Base-by-base conservation (phyloP, 1,140 invertebrate genomes). In the Zaprionus nigranus region DNA sequence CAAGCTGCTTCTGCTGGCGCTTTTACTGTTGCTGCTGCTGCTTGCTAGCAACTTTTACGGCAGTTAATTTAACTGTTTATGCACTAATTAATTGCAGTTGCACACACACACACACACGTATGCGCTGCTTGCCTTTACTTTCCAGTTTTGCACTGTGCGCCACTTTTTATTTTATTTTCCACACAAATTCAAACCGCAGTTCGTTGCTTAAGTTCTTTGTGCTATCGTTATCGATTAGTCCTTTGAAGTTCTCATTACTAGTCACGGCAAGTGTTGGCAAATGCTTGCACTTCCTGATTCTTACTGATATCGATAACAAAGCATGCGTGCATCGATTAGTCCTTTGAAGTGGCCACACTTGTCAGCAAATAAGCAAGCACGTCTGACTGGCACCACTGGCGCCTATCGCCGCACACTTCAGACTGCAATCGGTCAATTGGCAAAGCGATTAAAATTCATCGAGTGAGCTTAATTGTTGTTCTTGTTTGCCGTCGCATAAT, bases 51-150 rank as follows among this genome's bases (percentile, higher is more conserved):
- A 36, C 72, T 79, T 81, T 75, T 78, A 75, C 79, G 63, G 66
- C 79, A 71, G 75, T 81, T 84, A 88, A 84, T 71, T 90, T 82
- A 90, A 85, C 79, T 91, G 74, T 91, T 91, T 91, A 91, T 91
- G 88, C 88, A 91, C 88, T 91, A 91, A 91, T 91, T 91, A 91
- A 91, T 91, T 91, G 88, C 72, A 53, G 59, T 38, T 17, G 40
- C 40, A 43, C 40, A 43, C 40, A 43, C n/a, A 40, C 15, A n/a
- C 38, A 40, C 13, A n/a, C 38, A 5, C 38, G 0, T 1, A 13
- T 30, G 28, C 28, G 34, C 59, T 75, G 78, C 56, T 56, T 54
- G 43, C 58, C 51, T 61, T 78, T 72, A 58, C 43, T 51, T 69
- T 30, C 28, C 28, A 9, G 28, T 30, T 75, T 61, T 60, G 7